Percentiles rank a stretch among this genome's conserved stretches.
These are phyloP conservation scores for Leucoraja erinaceus DNA, from an alignment of 2,113 vertebrate species.

Conservation along the genomic window DNA sequence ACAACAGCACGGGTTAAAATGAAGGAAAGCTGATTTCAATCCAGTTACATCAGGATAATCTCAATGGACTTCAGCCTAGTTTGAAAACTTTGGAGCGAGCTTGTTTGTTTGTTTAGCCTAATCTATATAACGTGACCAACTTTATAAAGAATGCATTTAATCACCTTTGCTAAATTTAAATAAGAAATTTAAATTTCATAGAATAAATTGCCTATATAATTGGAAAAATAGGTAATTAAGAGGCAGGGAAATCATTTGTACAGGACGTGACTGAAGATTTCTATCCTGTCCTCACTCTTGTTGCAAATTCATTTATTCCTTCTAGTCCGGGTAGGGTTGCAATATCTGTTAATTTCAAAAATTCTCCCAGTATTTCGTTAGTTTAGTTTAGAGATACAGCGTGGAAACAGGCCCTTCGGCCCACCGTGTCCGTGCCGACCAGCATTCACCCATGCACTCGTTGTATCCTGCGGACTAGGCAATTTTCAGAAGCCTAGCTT, in stretches of 20 bases:
- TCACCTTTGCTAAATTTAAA: neutral
- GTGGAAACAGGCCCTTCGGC: too few species aligned
- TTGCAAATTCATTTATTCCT: neutral
- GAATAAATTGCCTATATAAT: neutral
- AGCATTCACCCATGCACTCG: too few species aligned
- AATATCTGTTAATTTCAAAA: neutral
- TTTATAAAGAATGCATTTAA: neutral
- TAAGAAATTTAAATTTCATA: neutral
- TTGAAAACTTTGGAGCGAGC: neutral
- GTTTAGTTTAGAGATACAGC: too few species aligned
- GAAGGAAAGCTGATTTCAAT: neutral
- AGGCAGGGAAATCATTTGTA: neutral
- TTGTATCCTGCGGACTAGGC: too few species aligned
- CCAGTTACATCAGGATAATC: neutral
- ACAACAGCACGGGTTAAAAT: neutral
- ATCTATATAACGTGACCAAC: neutral
- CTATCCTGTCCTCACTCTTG: neutral
- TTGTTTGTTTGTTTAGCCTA: neutral
- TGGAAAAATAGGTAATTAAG: neutral
- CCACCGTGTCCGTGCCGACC: too few species aligned
- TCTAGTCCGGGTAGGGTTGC: neutral
- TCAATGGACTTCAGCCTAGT: neutral
- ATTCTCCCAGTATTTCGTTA: too few species aligned
- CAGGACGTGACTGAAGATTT: neutral
- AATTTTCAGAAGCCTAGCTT: too few species aligned